These are phyloP conservation scores for Agonum fuliginosum DNA, from an alignment of 2,888 invertebrate species.

Conservation along the genomic window DNA sequence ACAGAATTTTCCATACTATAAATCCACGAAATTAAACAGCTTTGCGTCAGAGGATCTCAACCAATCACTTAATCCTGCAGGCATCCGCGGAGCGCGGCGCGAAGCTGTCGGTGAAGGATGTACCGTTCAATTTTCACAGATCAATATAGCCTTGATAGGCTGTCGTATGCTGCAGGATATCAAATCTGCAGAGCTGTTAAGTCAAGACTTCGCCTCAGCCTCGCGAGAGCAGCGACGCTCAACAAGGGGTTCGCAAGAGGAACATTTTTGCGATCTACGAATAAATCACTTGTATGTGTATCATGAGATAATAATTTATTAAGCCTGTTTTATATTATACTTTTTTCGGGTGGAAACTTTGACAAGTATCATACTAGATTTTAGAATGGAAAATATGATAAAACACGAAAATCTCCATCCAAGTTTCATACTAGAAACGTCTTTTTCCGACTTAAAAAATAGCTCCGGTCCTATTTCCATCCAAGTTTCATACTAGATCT, in stretches of 20 bases:
- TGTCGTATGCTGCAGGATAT: constrained; percentile 55
- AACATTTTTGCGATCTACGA: not conserved
- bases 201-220: constrained; percentile 51
- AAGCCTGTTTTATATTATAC: no score
- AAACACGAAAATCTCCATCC: no score
- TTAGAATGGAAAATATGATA: no score
- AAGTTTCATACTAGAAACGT: no score
- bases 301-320: no score
- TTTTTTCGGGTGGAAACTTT: no score
- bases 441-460: no score
- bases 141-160: constrained; percentile 58
- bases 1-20: constrained; percentile 40
- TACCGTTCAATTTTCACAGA: constrained; percentile 57
- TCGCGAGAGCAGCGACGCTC: not conserved
- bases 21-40: constrained; percentile 41
- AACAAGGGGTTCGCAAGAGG: not conserved
- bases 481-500: no score
- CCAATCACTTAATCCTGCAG: constrained; percentile 45
- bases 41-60: constrained; percentile 16
- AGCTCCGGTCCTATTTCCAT: no score
- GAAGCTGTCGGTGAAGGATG: constrained; percentile 10
- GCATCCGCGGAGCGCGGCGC: not conserved
- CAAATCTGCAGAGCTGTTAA: constrained; percentile 57
- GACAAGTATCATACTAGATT: no score
- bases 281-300: no score